Evolutionary conservation across 2,888 invertebrate genomes (phyloP), one percentile per base, ranked within the genome.

Genomic region (Dynastes grantii): DNA sequence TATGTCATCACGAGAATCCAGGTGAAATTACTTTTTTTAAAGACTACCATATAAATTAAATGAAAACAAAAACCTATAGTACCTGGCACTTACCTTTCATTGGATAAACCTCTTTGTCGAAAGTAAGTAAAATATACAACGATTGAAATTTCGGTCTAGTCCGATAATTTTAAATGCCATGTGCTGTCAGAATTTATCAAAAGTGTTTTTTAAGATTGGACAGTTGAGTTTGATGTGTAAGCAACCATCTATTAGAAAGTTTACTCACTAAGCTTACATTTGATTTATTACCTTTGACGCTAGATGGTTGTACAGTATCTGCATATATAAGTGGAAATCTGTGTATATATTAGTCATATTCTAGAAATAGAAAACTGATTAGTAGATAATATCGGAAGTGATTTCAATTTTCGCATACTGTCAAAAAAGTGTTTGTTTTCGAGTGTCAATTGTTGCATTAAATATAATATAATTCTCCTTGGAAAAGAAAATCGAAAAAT

Each of bases 1-100:
- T 80, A 81, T 83, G 83, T 80, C 83, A 85, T 85, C 82, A 84
- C 83, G 82, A 83, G 81, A 81, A 77, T 82, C 83, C 81, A 65
- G 76, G 81, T 63, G 64, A 61, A 37, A 81, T 81, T 82, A 80
- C 80, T 82, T 81, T 79, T 78, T 80, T 80, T 81, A 73, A 76
- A 80, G 77, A 77, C 80, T 80, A 81, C 78, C 78, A 78, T 76
- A 78, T 45, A 75, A 37, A 77, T 71, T 53, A 67, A 75, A 71
- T n/a, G 22, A 37, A 77, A 77, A 78, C 64, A 78, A 79, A 68
- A 29, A 27, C 29, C 68, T 6, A 13, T 27, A 51, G 27, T 1
- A 1, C 63, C 3, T 22, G n/a, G 16, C 55, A 1, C 40, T 22
- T 45, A 75, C 73, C 73, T 75, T 45, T 75, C n/a, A 61, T 75